Evolutionary conservation across 1,140 invertebrate genomes (phyloP).

Genomic region (Drosophila ogumai): DNA sequence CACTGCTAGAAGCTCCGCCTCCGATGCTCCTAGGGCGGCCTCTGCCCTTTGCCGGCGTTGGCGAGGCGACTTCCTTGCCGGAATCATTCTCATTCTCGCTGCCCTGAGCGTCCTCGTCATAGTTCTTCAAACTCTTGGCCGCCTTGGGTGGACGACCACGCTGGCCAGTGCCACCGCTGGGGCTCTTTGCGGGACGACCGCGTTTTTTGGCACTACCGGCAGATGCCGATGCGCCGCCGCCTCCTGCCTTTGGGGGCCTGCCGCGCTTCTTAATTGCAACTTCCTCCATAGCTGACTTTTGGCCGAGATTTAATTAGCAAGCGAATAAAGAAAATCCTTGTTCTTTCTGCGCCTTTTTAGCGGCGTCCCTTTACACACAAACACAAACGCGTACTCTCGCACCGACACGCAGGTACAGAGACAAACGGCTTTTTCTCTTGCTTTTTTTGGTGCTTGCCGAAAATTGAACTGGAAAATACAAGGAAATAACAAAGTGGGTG

Average conservation of each 20-base stretch:
- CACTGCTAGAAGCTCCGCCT: neutral
- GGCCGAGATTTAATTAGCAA: slow-evolving; percentile 23
- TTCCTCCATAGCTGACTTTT: slow-evolving; percentile 49
- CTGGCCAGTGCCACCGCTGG: slow-evolving; percentile 20
- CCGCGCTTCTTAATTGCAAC: slow-evolving; percentile 61
- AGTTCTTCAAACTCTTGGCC: slow-evolving; percentile 17
- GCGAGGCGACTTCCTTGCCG: slow-evolving; percentile 3
- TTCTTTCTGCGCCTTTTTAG: slow-evolving; percentile 54
- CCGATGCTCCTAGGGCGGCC: slow-evolving; percentile 62
- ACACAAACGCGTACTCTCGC: slow-evolving; percentile 17
- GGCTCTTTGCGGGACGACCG: slow-evolving; percentile 53
- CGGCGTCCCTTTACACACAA: slow-evolving; percentile 49
- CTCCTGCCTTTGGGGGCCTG: slow-evolving; percentile 51
- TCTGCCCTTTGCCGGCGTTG: slow-evolving; percentile 54
- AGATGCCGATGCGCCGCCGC: slow-evolving; percentile 3
- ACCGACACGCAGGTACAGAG: slow-evolving; percentile 3
- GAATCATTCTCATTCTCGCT: slow-evolving; percentile 37
- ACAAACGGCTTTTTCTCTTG: slow-evolving; percentile 28
- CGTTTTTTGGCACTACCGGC: slow-evolving; percentile 44
- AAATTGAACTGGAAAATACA: slow-evolving; percentile 27
- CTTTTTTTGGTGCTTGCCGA: slow-evolving; percentile 4
- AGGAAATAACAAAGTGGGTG: neutral
- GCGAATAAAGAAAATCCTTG: slow-evolving; percentile 34
- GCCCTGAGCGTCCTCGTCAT: slow-evolving; percentile 29
- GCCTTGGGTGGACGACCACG: slow-evolving; percentile 45